phyloP scores from a whole-genome alignment of 35 echinoderm and acorn worm genomes.

The Lytechinus variegatus region DNA sequence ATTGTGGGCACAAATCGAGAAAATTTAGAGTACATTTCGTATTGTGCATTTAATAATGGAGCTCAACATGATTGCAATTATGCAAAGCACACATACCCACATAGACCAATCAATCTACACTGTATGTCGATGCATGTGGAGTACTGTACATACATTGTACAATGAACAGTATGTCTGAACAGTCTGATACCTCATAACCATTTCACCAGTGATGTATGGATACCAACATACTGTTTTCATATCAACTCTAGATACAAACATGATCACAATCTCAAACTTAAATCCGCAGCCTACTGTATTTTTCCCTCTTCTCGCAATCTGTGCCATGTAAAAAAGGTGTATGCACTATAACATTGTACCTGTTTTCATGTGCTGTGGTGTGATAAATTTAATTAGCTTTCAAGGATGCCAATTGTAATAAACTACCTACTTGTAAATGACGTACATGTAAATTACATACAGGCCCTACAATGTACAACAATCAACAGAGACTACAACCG shows the following conservation, averaged over 20 bases:
- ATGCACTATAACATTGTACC: neutral
- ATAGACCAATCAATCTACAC: neutral
- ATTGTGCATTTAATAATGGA: no score
- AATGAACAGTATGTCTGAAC: no score
- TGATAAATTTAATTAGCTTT: no score
- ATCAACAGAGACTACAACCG: no score
- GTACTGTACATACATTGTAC: neutral
- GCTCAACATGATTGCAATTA: neutral
- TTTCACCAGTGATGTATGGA: neutral
- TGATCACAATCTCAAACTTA: neutral
- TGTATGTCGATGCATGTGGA: no score
- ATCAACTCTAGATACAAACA: neutral
- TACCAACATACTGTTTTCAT: neutral
- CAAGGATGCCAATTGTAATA: no score
- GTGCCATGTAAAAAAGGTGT: neutral
- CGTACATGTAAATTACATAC: no score
- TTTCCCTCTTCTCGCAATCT: neutral
- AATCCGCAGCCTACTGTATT: neutral
- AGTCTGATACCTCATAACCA: neutral
- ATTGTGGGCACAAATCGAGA: no score
- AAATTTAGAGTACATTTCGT: no score
- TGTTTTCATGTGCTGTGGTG: neutral
- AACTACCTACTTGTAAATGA: no score
- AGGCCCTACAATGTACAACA: no score
- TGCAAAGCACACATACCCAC: neutral